Percentiles rank a stretch among this genome's conserved stretches.
Evolutionary conservation across 2,797 vertebrate genomes (phyloP).

Genomic region (Sarcoramphus papa): DNA sequence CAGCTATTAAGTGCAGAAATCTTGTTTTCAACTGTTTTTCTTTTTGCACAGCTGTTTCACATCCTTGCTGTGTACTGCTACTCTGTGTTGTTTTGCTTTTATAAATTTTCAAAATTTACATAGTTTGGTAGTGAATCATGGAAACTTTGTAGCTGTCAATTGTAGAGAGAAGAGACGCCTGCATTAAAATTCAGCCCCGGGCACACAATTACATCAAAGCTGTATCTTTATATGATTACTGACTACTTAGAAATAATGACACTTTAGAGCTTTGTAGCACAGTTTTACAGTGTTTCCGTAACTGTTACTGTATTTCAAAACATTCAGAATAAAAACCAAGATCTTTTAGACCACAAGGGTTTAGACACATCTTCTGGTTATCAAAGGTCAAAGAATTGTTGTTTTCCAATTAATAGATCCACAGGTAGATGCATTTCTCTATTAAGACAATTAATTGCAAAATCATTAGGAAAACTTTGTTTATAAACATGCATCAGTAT

Average conservation of each 20-base stretch:
- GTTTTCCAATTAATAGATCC: neutral
- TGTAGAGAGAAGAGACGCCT: neutral
- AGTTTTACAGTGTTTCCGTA: neutral
- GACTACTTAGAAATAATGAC: neutral
- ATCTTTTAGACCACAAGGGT: neutral
- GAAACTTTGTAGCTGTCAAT: neutral
- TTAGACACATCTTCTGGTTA: neutral
- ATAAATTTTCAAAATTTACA: neutral
- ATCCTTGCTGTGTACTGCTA: neutral
- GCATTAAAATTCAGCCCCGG: neutral
- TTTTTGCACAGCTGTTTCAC: constrained; percentile 1
- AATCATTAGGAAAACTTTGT: neutral
- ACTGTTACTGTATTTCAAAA: neutral
- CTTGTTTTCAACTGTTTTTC: neutral
- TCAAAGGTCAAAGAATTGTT: neutral
- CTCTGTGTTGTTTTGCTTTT: neutral
- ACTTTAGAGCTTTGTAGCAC: neutral
- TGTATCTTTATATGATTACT: neutral
- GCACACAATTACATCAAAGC: neutral
- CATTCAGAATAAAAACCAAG: neutral
- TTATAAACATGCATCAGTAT: neutral
- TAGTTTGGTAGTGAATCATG: constrained; percentile 28
- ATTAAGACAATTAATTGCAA: neutral
- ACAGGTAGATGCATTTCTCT: neutral
- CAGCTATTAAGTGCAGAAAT: neutral